These are phyloP conservation scores for Murina feae DNA, from an alignment of 2,113 vertebrate genomes.

Conservation along the genomic window DNA sequence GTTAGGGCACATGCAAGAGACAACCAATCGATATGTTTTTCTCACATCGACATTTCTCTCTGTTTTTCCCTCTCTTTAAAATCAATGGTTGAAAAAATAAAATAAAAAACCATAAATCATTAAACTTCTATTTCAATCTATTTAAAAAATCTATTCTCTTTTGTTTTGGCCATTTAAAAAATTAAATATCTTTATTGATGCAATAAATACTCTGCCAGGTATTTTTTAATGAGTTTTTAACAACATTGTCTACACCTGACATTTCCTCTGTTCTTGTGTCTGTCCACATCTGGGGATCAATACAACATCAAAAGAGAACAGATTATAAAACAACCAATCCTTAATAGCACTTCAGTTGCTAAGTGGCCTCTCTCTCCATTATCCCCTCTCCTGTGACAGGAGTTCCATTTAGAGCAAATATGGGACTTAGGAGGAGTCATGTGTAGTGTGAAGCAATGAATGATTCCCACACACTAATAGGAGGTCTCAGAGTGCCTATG, in stretches of 20 bases:
- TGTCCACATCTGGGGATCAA: background rate
- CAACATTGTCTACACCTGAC: background rate
- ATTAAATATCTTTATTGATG: background rate
- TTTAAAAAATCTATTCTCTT: background rate
- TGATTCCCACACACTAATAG: background rate
- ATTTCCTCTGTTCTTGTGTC: background rate
- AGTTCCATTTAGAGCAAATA: background rate
- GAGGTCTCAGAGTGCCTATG: background rate
- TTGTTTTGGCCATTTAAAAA: background rate
- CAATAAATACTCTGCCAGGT: background rate
- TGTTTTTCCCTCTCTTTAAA: no score
- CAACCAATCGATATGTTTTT: no score
- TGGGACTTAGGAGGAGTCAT: background rate
- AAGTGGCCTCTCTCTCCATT: background rate
- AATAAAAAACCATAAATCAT: background rate
- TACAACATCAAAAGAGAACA: background rate
- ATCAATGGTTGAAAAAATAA: no score
- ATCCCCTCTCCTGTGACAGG: background rate
- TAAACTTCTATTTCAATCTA: background rate
- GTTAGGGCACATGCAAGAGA: no score
- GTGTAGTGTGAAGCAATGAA: background rate
- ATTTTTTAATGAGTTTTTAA: background rate
- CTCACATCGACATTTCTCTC: no score
- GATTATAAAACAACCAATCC: background rate
- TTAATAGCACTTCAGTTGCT: background rate